Conservation (phyloP, 2,797 vertebrate genomes). For the Podarcis lilfordi region DNA sequence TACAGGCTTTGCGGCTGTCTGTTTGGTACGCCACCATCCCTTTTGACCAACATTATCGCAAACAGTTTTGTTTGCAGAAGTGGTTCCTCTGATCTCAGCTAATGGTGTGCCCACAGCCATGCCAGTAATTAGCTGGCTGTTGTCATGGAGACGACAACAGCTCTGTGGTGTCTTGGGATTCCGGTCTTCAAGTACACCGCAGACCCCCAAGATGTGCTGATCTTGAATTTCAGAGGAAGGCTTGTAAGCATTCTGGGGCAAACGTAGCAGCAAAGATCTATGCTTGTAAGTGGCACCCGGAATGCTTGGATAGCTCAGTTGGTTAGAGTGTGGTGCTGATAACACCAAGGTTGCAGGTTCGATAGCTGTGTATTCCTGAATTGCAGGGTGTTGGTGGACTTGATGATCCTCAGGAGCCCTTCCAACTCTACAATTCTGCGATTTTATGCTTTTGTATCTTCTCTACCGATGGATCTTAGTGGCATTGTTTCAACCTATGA, state of each 20-base stretch:
- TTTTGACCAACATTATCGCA: background rate
- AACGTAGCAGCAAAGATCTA: background rate
- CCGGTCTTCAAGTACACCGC: background rate
- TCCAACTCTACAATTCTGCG: too few relatives aligned
- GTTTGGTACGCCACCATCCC: background rate
- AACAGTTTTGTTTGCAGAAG: constrained; percentile 2
- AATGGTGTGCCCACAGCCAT: background rate
- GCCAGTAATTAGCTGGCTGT: constrained; percentile 16
- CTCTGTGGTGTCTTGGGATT: background rate
- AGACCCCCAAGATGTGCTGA: background rate
- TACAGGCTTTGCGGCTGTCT: background rate
- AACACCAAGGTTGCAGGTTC: too few relatives aligned
- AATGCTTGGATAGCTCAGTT: too few relatives aligned
- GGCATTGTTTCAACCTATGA: too few relatives aligned
- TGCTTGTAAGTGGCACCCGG: background rate
- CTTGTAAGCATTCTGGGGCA: background rate
- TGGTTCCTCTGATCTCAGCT: constrained; percentile 6
- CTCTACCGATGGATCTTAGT: too few relatives aligned
- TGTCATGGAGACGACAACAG: constrained; percentile 4
- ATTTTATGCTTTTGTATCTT: too few relatives aligned
- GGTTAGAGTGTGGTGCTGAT: too few relatives aligned
- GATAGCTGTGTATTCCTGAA: too few relatives aligned
- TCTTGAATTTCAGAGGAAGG: background rate
- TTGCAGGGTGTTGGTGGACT: too few relatives aligned
- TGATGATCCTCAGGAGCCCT: too few relatives aligned